Evolutionary conservation across 2,888 invertebrate species (phyloP).

Genomic region (Lasioglossum morio): DNA sequence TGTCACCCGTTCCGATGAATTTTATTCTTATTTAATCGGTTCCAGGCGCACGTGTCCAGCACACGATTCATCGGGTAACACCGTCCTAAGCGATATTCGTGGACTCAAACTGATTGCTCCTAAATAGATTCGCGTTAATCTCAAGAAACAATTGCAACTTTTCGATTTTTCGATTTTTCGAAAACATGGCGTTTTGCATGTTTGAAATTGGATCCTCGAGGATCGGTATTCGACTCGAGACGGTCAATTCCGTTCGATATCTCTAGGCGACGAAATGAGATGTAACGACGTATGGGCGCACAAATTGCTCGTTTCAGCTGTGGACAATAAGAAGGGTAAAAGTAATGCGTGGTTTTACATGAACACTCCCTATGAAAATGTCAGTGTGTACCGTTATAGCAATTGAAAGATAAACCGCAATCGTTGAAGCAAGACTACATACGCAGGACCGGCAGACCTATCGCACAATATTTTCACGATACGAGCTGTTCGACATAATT

Average conservation of each 20-base stretch:
- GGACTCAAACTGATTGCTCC: too few relatives aligned
- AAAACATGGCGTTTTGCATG: neutral
- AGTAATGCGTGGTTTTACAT: slow-evolving; percentile 51
- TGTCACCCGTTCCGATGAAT: neutral
- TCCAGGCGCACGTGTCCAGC: neutral
- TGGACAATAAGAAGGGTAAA: slow-evolving; percentile 54
- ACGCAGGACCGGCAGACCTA: neutral
- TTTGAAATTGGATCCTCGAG: neutral
- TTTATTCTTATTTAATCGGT: neutral
- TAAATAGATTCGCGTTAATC: too few relatives aligned
- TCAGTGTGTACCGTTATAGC: slow-evolving; percentile 67
- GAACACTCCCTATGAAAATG: slow-evolving; percentile 63
- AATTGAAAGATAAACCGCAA: slow-evolving; percentile 63
- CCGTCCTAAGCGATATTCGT: neutral
- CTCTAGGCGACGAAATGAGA: slow-evolving; percentile 37
- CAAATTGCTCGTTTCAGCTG: slow-evolving; percentile 32
- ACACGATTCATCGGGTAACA: neutral
- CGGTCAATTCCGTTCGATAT: neutral
- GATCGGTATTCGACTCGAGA: neutral
- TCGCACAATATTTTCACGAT: neutral
- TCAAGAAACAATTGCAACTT: too few relatives aligned
- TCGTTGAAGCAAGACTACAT: slow-evolving; percentile 59
- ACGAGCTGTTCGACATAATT: neutral
- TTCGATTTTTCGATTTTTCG: too few relatives aligned
- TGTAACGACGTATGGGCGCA: slow-evolving; percentile 29